Conservation (phyloP, 37 sponge, comb jelly and placozoan genomes). For the Halisarca cf. caerulea region DNA sequence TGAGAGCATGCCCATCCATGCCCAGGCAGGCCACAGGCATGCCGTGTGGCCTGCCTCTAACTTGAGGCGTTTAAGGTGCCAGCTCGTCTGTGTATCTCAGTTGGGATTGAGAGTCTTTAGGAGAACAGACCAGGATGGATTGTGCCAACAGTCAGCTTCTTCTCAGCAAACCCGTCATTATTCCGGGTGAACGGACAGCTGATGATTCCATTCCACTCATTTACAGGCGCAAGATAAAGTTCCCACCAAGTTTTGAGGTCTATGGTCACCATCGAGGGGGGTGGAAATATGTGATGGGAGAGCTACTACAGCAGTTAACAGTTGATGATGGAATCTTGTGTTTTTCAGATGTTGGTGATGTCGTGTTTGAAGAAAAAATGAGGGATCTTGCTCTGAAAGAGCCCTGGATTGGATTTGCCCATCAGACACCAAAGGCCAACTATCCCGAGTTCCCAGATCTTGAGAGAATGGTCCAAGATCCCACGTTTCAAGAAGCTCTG, state of each 20-base stretch:
- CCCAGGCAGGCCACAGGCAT: conserved; percentile 9
- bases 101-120: too few relatives aligned
- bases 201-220: not conserved
- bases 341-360: conserved; percentile 49
- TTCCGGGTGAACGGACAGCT: not conserved
- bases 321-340: conserved; percentile 46
- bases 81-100: too few relatives aligned
- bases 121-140: too few relatives aligned
- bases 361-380: not conserved
- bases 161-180: not conserved
- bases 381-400: conserved; percentile 1
- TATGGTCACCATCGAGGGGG: conserved; percentile 67
- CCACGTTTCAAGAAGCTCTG: conserved; percentile 25
- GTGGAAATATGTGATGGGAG: conserved; percentile 44
- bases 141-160: too few relatives aligned
- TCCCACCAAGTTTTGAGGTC: conserved; percentile 18
- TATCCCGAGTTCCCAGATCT: conserved; percentile 46
- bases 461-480: conserved; percentile 32
- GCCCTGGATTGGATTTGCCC: conserved; percentile 63
- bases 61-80: too few relatives aligned
- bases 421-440: conserved; percentile 51
- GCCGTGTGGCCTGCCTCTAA: too few relatives aligned
- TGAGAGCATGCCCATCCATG: not conserved
- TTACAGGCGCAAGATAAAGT: conserved; percentile 41
- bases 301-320: conserved; percentile 1